Percentiles rank a stretch among this genome's conserved stretches.
Conservation (phyloP, 2,113 vertebrate species). For the Channa argus region DNA sequence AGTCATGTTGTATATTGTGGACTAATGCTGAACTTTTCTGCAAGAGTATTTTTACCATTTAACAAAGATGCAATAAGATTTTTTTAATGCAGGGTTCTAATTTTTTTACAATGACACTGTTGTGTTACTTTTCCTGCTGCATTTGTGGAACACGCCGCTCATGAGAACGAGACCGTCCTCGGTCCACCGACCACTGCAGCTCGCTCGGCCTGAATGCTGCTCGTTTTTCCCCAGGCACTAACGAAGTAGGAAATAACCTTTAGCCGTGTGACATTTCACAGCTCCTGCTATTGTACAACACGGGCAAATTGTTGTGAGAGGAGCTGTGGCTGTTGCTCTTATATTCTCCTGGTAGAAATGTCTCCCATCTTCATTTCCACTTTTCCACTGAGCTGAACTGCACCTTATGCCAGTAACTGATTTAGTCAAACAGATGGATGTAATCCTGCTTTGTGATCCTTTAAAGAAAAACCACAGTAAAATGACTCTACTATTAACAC, state of each 20-base stretch:
- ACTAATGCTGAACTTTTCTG: too few species aligned
- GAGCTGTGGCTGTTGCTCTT: conserved; percentile 8
- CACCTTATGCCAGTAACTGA: too few species aligned
- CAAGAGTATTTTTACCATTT: too few species aligned
- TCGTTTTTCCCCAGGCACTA: conserved; percentile 10
- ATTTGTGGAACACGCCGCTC: conserved; percentile 26
- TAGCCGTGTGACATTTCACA: conserved; percentile 68
- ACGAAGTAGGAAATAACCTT: conserved; percentile 68
- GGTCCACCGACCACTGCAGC: conserved; percentile 25
- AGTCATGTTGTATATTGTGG: too few species aligned
- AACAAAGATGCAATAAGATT: too few species aligned
- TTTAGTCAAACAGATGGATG: too few species aligned
- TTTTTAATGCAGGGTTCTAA: too few species aligned
- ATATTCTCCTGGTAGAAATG: background rate
- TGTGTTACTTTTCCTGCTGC: conserved; percentile 2
- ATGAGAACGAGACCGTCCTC: conserved; percentile 17
- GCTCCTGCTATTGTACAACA: conserved; percentile 45
- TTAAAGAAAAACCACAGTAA: too few species aligned
- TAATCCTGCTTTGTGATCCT: too few species aligned
- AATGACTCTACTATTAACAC: too few species aligned
- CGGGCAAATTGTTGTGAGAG: conserved; percentile 21
- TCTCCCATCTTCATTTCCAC: background rate
- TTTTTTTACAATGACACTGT: too few species aligned
- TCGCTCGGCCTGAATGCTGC: conserved; percentile 31
- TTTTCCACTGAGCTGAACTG: background rate